Conservation (phyloP, 2,888 invertebrate genomes). For the Taenaris catops region DNA sequence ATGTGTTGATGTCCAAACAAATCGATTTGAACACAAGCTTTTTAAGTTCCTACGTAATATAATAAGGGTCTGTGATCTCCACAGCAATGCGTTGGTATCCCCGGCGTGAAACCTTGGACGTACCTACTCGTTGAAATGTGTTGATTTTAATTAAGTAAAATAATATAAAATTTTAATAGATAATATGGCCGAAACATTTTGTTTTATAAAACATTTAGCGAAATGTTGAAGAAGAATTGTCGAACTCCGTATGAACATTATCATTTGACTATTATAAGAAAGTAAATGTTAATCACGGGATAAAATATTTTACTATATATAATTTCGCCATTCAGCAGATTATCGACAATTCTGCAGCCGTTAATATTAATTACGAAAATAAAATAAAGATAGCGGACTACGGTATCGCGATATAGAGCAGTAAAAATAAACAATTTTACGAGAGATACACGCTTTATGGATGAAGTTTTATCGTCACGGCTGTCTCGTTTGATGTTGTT, state of each 20-base stretch:
- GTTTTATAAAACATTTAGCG: not conserved
- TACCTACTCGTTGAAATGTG: too few species aligned
- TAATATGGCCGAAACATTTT: too few species aligned
- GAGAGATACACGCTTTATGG: slow-evolving; percentile 25
- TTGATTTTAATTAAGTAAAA: too few species aligned
- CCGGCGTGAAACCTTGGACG: too few species aligned
- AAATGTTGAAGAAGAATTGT: not conserved
- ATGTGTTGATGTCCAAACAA: too few species aligned
- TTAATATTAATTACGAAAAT: slow-evolving; percentile 20
- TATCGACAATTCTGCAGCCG: slow-evolving; percentile 13
- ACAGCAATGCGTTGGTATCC: too few species aligned
- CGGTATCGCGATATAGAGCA: slow-evolving; percentile 18
- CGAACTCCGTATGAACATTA: too few species aligned
- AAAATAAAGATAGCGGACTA: slow-evolving; percentile 17
- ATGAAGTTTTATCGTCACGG: slow-evolving; percentile 20
- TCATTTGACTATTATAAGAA: too few species aligned
- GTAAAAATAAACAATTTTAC: slow-evolving; percentile 27
- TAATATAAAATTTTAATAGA: too few species aligned
- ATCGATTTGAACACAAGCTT: too few species aligned
- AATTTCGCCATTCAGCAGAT: slow-evolving; percentile 12
- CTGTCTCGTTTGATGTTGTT: slow-evolving; percentile 23
- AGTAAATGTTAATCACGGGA: not conserved
- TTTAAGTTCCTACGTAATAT: too few species aligned
- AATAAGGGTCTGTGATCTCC: too few species aligned
- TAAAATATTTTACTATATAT: slow-evolving; percentile 7